Base-by-base conservation (phyloP, 2,888 invertebrate species). In the Heliconius aoede region DNA sequence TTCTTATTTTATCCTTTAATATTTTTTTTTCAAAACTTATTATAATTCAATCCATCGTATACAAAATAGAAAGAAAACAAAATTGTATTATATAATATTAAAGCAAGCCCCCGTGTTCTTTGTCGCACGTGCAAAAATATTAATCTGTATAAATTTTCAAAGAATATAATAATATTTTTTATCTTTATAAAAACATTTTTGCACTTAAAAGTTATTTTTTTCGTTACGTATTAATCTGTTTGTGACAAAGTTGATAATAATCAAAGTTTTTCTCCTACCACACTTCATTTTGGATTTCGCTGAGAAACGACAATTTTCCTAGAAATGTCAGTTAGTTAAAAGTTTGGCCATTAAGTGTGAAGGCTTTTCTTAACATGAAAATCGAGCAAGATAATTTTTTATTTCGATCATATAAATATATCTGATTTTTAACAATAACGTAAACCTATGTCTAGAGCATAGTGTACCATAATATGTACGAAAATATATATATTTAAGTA, bases 201-300 rank as follows among this genome's bases (percentile, higher is more conserved):
- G n/a, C 55, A 69, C 68, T 69, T 55, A 69, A 69, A 68, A 51
- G n/a, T 51, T 51, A n/a, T n/a, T 69, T 69, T n/a, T 51, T 21
- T 18, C 9, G 18, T 26, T 68, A 68, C 21, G 24, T 64, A 15
- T 51, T 51, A 69, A 51, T 55, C n/a, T 68, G 51, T 51, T 69
- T 69, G 3, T 30, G 30, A 69, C 30, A n/a, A 68, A 64, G 13
- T 64, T 30, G 21, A 62, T 32, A 30, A 62, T 32, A 32, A 30
- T 62, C 9, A 8, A 62, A 62, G 62, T 11, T 36, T 55, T 13
- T 24, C 62, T 64, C n/a, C 36, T n/a, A n/a, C 36, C 64, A 21
- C 30, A 64, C n/a, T 32, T 64, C n/a, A 32, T n/a, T 64, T 64
- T 32, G 13, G 1, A n/a, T 62, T 62, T 64, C n/a, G 32, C n/a